A percentile compares a stretch with the other conserved stretches of the same genome.
Conservation (phyloP, 2,888 invertebrate species). For the Monochamus alternatus region DNA sequence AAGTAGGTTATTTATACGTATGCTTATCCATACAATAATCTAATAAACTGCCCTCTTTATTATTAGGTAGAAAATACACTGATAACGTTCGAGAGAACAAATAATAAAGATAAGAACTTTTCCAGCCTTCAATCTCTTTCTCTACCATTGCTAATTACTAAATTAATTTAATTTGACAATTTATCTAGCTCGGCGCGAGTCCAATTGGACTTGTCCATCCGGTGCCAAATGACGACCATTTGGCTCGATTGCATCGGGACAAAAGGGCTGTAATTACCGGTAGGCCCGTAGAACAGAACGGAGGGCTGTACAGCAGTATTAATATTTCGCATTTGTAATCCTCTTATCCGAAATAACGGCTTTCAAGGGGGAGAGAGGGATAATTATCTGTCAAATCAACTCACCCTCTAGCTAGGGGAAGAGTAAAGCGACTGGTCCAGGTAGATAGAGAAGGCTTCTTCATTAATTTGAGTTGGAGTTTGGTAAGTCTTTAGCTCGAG, state of each 20-base stretch:
- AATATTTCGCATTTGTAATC: conserved; percentile 60
- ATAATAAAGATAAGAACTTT: too few relatives aligned
- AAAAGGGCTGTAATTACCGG: conserved; percentile 27
- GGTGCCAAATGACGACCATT: conserved; percentile 30
- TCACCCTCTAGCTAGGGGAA: conserved; percentile 23
- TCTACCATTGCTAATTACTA: too few relatives aligned
- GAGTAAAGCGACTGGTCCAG: conserved; percentile 16
- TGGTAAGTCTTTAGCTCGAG: too few relatives aligned
- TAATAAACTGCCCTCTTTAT: too few relatives aligned
- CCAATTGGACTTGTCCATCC: neutral
- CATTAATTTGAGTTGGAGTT: neutral
- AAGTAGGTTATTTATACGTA: too few relatives aligned
- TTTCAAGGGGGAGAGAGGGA: conserved; percentile 41
- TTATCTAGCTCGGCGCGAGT: too few relatives aligned
- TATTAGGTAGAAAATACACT: too few relatives aligned
- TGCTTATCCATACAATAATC: too few relatives aligned
- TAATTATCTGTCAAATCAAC: conserved; percentile 52
- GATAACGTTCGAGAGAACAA: too few relatives aligned
- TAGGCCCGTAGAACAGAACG: conserved; percentile 17
- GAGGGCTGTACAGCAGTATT: conserved; percentile 42
- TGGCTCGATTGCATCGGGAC: conserved; percentile 18
- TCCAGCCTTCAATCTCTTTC: too few relatives aligned
- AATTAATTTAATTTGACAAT: too few relatives aligned
- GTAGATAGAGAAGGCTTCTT: conserved; percentile 18
- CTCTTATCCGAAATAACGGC: conserved; percentile 57